Conservation (phyloP, 2,797 vertebrate species). For the Dicrostonyx torquatus region DNA sequence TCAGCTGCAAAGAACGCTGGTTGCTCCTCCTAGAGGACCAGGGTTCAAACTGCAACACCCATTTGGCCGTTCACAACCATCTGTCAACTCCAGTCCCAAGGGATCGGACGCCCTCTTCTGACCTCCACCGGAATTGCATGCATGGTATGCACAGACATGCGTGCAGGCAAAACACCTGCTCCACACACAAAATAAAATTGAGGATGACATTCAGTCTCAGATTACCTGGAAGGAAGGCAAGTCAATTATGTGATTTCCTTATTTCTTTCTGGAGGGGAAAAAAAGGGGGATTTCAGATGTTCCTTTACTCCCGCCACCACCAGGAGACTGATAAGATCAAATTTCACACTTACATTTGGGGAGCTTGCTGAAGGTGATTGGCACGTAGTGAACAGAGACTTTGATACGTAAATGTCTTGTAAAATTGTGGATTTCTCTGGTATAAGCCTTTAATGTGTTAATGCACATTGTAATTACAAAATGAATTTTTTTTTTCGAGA, state of each 20-base stretch:
- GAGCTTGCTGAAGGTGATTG: not conserved
- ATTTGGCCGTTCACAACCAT: not conserved
- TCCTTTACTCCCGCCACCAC: not conserved
- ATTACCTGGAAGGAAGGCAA: conserved; percentile 18
- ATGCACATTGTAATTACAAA: not conserved
- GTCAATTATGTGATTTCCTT: conserved; percentile 2
- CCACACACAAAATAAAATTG: not conserved
- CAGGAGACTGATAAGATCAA: conserved; percentile 1
- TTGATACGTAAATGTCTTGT: conserved; percentile 41
- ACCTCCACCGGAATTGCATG: not conserved
- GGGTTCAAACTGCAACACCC: not conserved
- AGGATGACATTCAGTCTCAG: conserved; percentile 24
- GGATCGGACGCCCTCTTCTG: not conserved
- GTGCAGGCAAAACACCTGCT: not conserved
- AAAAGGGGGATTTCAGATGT: not conserved
- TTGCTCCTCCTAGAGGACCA: not conserved
- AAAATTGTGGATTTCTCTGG: conserved; percentile 45
- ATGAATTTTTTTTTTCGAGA: no score
- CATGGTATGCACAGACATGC: not conserved
- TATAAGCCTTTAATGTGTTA: conserved; percentile 59
- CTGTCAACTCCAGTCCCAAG: not conserved
- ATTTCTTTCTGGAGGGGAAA: not conserved
- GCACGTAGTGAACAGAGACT: not conserved
- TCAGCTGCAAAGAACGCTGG: not conserved
- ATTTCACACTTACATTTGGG: not conserved